These are phyloP conservation scores for Chrysaora quinquecirrha DNA, from an alignment of 30 jellyfish, hydroid and myxozoan genomes.

Conservation along the genomic window DNA sequence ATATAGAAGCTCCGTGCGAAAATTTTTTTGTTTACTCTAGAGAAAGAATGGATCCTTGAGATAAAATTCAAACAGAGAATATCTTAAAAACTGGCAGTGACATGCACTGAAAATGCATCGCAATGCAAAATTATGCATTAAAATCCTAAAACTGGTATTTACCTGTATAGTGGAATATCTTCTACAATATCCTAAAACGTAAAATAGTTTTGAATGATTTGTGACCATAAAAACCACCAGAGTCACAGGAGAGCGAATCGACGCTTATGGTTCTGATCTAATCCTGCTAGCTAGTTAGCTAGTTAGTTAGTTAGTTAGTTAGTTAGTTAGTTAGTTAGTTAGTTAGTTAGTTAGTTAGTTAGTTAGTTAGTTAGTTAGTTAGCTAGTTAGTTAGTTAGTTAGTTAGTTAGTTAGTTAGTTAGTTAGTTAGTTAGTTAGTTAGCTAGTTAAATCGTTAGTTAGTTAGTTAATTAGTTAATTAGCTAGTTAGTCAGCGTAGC, in stretches of 20 bases:
- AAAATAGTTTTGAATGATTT: background rate
- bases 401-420: too few species aligned
- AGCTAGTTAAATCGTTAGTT: too few species aligned
- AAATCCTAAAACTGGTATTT: too few species aligned
- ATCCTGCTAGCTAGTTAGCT: too few species aligned
- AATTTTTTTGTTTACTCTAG: background rate
- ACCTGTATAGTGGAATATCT: conserved; percentile 56
- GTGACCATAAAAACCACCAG: background rate
- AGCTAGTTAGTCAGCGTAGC: too few species aligned
- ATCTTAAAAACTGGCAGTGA: too few species aligned
- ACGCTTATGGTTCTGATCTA: background rate
- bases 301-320: too few species aligned
- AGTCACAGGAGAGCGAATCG: background rate
- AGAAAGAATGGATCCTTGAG: background rate
- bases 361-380: background rate
- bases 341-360: too few species aligned
- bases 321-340: background rate
- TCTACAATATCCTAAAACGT: conserved; percentile 37
- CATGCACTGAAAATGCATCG: background rate
- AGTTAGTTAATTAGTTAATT: too few species aligned
- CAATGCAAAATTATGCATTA: background rate
- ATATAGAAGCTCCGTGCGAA: background rate
- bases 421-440: too few species aligned
- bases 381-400: too few species aligned
- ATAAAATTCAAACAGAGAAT: background rate